A percentile compares a stretch with the other conserved stretches of the same genome.
These are phyloP conservation scores for Xenopus borealis DNA, from an alignment of 2,113 vertebrate genomes.

Conservation along the genomic window DNA sequence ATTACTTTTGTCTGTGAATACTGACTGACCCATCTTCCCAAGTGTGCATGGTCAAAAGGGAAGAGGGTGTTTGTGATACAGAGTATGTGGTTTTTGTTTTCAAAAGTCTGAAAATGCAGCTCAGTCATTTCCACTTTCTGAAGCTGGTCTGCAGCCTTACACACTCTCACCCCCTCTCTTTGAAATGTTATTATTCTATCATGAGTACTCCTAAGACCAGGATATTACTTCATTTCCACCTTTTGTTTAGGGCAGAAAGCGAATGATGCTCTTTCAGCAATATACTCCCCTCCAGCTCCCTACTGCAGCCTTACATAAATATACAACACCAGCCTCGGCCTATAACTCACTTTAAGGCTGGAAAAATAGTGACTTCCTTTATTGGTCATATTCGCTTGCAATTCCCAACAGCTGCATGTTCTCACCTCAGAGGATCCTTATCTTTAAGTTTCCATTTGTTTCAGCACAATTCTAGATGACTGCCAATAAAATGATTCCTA, in stretches of 20 bases:
- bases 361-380: constrained; percentile 99
- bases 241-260: constrained; percentile 94
- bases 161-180: constrained; percentile 66
- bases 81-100: constrained; percentile 56
- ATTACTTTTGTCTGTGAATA: constrained; percentile 51
- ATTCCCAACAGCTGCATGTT: constrained; percentile 84
- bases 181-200: constrained; percentile 93
- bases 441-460: constrained; percentile 82
- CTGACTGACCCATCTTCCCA: constrained; percentile 66
- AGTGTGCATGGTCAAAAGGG: constrained; percentile 55
- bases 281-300: constrained; percentile 88
- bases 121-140: constrained; percentile 84
- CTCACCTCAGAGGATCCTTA: constrained; percentile 79
- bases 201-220: constrained; percentile 85
- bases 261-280: constrained; percentile 97
- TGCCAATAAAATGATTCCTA: constrained; percentile 80
- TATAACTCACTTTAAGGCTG: constrained; percentile 82
- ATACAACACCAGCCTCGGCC: constrained; percentile 87
- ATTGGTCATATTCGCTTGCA: constrained; percentile 88
- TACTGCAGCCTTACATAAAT: constrained; percentile 93
- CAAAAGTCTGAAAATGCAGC: constrained; percentile 78
- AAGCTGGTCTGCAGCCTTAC: constrained; percentile 57
- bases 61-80: constrained; percentile 52
- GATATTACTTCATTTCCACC: constrained; percentile 99
- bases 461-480: constrained; percentile 74